Percentiles rank a stretch among this genome's conserved stretches.
These are phyloP conservation scores for Cephonodes hylas DNA, from an alignment of 2,888 invertebrate genomes.

Conservation along the genomic window DNA sequence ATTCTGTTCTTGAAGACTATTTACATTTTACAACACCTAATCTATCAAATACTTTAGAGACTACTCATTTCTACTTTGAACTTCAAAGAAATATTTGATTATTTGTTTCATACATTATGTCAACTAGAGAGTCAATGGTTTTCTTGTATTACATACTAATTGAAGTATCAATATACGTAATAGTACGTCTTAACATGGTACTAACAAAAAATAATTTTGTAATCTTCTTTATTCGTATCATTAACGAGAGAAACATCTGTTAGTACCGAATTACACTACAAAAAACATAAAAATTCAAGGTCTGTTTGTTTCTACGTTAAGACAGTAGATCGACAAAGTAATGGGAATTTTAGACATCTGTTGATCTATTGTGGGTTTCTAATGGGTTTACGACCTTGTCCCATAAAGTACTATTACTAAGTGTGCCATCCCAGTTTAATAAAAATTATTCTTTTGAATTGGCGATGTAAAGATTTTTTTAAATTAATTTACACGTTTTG, in stretches of 20 bases:
- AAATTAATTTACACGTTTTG: no score
- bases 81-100: no score
- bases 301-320: background rate
- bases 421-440: no score
- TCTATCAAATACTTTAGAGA: background rate
- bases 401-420: background rate
- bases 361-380: background rate
- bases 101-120: no score
- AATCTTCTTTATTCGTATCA: background rate
- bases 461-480: no score
- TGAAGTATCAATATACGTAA: no score
- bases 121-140: no score
- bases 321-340: background rate
- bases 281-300: background rate
- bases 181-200: no score
- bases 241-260: background rate
- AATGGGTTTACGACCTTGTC: background rate
- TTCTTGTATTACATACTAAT: no score
- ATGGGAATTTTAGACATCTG: background rate
- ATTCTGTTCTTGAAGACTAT: conserved; percentile 1
- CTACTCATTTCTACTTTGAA: background rate
- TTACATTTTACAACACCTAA: background rate
- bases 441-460: no score
- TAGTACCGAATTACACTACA: background rate
- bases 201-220: no score